A percentile compares a stretch with the other conserved stretches of the same genome.
These are phyloP conservation scores for Forbesichthys papilliferus DNA, from an alignment of 2,113 vertebrate genomes.

Conservation along the genomic window DNA sequence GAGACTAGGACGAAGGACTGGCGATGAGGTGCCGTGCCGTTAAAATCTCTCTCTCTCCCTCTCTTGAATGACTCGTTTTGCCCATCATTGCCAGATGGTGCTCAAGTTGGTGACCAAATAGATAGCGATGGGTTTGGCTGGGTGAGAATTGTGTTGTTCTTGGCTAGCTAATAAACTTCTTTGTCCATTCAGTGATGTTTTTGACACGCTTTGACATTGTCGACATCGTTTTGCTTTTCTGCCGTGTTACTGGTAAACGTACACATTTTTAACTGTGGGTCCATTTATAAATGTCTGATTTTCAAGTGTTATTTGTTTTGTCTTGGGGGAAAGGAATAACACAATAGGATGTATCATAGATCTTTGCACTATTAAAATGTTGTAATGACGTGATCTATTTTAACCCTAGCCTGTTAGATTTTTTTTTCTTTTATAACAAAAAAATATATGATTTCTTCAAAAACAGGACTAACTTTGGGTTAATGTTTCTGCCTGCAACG, in stretches of 20 bases:
- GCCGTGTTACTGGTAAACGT: slow-evolving; percentile 24
- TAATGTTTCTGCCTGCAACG: slow-evolving; percentile 43
- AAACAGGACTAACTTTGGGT: slow-evolving; percentile 14
- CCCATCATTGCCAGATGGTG: slow-evolving; percentile 37
- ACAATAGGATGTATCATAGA: no score
- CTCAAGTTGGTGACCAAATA: slow-evolving; percentile 69
- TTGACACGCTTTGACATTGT: slow-evolving; percentile 40
- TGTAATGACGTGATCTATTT: no score
- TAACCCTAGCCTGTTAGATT: no score
- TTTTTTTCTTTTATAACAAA: not conserved
- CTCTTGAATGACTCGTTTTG: slow-evolving; percentile 53
- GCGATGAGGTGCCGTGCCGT: slow-evolving; percentile 11
- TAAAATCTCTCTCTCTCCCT: slow-evolving; percentile 31
- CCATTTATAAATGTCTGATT: slow-evolving; percentile 27
- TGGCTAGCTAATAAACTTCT: slow-evolving; percentile 65
- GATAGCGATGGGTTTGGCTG: slow-evolving; percentile 52
- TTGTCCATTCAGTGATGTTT: slow-evolving; percentile 48
- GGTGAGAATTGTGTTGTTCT: slow-evolving; percentile 44
- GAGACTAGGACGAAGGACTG: slow-evolving; percentile 34
- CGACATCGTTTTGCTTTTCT: slow-evolving; percentile 26
- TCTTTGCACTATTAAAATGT: no score
- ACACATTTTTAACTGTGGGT: slow-evolving; percentile 31
- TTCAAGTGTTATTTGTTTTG: slow-evolving; percentile 4
- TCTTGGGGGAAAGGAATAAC: not conserved
- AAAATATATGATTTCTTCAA: slow-evolving; percentile 45